A percentile compares a stretch with the other conserved stretches of the same genome.
Conservation (phyloP, 2,888 invertebrate species). For the Rapana venosa region DNA sequence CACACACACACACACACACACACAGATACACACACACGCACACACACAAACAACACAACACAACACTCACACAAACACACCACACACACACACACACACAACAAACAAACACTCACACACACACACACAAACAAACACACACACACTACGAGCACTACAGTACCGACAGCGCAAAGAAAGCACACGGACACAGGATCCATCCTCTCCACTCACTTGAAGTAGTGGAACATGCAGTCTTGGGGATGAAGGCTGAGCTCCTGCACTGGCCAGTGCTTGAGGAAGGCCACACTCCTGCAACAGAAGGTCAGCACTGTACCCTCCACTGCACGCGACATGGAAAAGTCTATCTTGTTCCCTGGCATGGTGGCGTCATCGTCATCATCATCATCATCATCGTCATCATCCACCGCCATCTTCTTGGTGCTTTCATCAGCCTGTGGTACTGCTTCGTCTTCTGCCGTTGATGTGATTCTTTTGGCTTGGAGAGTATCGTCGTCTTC, state of each 20-base stretch:
- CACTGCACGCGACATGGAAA: not conserved
- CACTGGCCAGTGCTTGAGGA: conserved; percentile 72
- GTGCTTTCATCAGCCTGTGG: not conserved
- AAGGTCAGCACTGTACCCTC: conserved; percentile 42
- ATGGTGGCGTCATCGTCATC: not conserved
- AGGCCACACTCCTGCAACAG: conserved; percentile 69
- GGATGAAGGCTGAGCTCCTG: conserved; percentile 65
- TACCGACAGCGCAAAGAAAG: not conserved
- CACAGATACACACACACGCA: not conserved
- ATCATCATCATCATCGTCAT: not conserved
- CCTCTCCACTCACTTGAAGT: conserved; percentile 70
- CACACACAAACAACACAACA: not conserved
- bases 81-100: conserved; percentile 7
- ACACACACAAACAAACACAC: not conserved
- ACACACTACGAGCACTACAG: not conserved
- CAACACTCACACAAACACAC: not conserved
- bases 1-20: not conserved
- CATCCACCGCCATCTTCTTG: not conserved
- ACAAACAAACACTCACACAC: not conserved
- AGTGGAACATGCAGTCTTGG: conserved; percentile 72
- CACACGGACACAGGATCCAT: too few species aligned
- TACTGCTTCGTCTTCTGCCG: not conserved
- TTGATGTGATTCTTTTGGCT: not conserved
- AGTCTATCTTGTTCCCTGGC: not conserved
- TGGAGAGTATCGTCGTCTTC: not conserved